Evolutionary conservation across 2,888 invertebrate genomes (phyloP).

Genomic region (Epicampocera succincta): DNA sequence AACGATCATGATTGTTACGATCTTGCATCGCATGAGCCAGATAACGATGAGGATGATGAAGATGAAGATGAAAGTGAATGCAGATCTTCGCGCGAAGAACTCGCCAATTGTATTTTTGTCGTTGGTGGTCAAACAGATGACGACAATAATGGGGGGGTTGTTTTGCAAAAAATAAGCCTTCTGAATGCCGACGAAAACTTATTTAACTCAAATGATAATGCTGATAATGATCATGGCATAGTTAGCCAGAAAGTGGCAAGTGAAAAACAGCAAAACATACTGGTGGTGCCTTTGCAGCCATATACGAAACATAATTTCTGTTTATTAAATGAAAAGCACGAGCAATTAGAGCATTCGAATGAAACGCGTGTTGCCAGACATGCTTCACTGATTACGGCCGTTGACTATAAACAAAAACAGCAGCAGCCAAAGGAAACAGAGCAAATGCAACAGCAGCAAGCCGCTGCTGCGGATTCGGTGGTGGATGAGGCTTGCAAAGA

Average conservation of each 20-base stretch:
- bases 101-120: slow-evolving; percentile 79
- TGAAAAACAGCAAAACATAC: slow-evolving; percentile 42
- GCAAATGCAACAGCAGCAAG: slow-evolving; percentile 31
- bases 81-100: slow-evolving; percentile 73
- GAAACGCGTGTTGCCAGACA: slow-evolving; percentile 58
- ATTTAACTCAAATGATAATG: slow-evolving; percentile 33
- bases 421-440: slow-evolving; percentile 61
- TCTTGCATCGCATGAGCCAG: slow-evolving; percentile 29
- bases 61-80: slow-evolving; percentile 75
- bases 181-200: slow-evolving; percentile 70
- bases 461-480: slow-evolving; percentile 70
- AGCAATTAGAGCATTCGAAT: slow-evolving; percentile 66
- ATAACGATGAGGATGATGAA: slow-evolving; percentile 67
- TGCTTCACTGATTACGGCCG: slow-evolving; percentile 69
- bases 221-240: slow-evolving; percentile 71
- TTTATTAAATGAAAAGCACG: slow-evolving; percentile 69
- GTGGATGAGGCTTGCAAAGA: slow-evolving; percentile 76
- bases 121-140: slow-evolving; percentile 77
- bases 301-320: slow-evolving; percentile 69
- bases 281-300: slow-evolving; percentile 45
- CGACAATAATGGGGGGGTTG: slow-evolving; percentile 74
- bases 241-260: slow-evolving; percentile 73
- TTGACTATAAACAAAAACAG: slow-evolving; percentile 57
- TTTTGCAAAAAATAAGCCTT: slow-evolving; percentile 76
- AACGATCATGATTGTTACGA: slow-evolving; percentile 35